Conservation (phyloP, 2,888 invertebrate species). For the Caenorhabditis afra region DNA sequence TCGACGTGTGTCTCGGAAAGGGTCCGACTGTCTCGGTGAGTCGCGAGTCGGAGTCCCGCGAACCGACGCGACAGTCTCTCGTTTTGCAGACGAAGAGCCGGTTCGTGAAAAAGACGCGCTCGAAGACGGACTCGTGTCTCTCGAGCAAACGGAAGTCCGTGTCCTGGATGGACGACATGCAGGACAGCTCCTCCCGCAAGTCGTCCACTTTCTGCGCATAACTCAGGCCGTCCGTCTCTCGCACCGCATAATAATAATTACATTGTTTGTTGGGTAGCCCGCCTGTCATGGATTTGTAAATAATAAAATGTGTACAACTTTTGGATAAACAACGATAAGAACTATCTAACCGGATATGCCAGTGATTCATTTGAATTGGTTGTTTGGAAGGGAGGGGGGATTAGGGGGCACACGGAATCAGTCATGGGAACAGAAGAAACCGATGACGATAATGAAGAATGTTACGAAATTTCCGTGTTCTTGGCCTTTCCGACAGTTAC, state of each 20-base stretch:
- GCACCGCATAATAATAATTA: constrained; percentile 24
- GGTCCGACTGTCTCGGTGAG: not conserved
- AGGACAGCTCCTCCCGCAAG: constrained; percentile 33
- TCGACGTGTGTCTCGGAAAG: constrained; percentile 48
- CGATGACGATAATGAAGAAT: constrained; percentile 7
- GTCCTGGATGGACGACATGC: constrained; percentile 56
- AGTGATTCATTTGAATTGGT: too few species aligned
- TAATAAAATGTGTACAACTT: not conserved
- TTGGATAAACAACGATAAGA: too few species aligned
- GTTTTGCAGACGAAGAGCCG: constrained; percentile 14
- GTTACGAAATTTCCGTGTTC: constrained; percentile 38
- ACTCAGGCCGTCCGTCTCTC: not conserved
- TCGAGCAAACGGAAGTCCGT: constrained; percentile 52
- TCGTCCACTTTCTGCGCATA: constrained; percentile 55
- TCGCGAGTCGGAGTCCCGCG: too few species aligned
- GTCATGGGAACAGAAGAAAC: constrained; percentile 24
- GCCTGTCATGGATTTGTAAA: constrained; percentile 15
- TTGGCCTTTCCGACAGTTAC: not conserved
- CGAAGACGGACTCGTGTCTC: constrained; percentile 52
- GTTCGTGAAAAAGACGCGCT: constrained; percentile 43
- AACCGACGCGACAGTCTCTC: too few species aligned
- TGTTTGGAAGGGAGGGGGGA: constrained; percentile 34
- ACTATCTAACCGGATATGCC: too few species aligned
- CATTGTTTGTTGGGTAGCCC: not conserved
- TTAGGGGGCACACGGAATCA: constrained; percentile 26